These are phyloP conservation scores for Ganaspis sp. DNA, from an alignment of 1,140 invertebrate genomes.

Conservation along the genomic window DNA sequence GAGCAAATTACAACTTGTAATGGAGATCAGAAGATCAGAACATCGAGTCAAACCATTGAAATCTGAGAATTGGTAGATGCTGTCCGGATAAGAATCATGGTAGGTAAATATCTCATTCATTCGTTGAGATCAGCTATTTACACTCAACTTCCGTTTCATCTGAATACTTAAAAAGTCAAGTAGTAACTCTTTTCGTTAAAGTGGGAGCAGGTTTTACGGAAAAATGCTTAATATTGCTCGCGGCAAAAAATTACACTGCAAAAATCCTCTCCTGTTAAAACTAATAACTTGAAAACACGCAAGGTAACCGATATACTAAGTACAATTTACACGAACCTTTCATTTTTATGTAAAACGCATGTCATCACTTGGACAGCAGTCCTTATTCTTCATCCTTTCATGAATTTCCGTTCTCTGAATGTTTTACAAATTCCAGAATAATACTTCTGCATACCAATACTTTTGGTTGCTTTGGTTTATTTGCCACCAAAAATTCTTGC, in stretches of 20 bases:
- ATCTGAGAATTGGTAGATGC: constrained; percentile 58
- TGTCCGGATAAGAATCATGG: constrained; percentile 46
- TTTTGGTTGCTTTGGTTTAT: too few species aligned
- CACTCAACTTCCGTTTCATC: constrained; percentile 45
- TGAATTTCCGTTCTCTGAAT: constrained; percentile 24
- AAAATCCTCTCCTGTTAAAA: constrained; percentile 50
- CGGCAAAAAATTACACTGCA: constrained; percentile 29
- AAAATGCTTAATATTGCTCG: constrained; percentile 36
- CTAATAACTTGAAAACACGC: constrained; percentile 57
- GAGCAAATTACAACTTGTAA: constrained; percentile 23
- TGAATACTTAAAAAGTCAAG: constrained; percentile 16
- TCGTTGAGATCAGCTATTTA: constrained; percentile 28
- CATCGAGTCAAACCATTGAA: not conserved
- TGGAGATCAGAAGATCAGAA: constrained; percentile 5
- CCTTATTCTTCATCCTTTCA: constrained; percentile 43
- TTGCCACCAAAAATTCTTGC: too few species aligned
- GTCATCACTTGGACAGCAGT: constrained; percentile 24
- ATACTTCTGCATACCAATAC: too few species aligned
- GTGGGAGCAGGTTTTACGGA: not conserved
- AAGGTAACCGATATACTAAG: constrained; percentile 33
- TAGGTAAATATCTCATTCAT: constrained; percentile 45
- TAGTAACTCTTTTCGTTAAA: constrained; percentile 38
- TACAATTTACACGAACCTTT: constrained; percentile 36
- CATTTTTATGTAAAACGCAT: constrained; percentile 34
- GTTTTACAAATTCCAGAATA: too few species aligned